Percentiles rank a stretch among this genome's conserved stretches.
phyloP scores from a whole-genome alignment of 2,797 vertebrate genomes.

The Acomys russatus region DNA sequence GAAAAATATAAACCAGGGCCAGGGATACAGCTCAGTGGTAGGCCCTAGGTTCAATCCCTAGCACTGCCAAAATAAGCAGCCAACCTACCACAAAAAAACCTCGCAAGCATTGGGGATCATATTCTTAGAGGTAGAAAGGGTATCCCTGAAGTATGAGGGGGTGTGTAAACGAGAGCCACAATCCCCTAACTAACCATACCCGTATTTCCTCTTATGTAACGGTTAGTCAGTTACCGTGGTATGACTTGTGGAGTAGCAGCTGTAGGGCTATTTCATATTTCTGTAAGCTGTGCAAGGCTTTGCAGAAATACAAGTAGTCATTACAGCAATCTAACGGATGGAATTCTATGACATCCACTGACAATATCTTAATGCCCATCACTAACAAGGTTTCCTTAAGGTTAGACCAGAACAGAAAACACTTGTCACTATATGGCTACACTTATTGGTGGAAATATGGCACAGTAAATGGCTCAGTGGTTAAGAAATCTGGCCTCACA shows the following conservation, averaged over 20 bases:
- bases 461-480: background rate
- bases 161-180: background rate
- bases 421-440: no score
- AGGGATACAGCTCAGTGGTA: background rate
- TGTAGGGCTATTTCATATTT: background rate
- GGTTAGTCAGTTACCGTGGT: background rate
- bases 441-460: no score
- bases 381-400: slow-evolving; percentile 31
- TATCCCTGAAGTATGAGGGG: background rate
- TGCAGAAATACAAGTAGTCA: background rate
- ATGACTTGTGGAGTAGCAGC: background rate
- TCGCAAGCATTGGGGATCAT: background rate
- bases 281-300: background rate
- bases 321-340: background rate
- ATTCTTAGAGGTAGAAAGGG: background rate
- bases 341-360: background rate
- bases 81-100: background rate
- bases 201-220: slow-evolving; percentile 17
- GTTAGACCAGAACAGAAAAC: slow-evolving; percentile 24
- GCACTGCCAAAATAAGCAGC: background rate
- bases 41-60: background rate
- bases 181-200: background rate
- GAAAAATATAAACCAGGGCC: background rate
- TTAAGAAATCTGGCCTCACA: background rate
- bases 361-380: slow-evolving; percentile 8